phyloP scores from a whole-genome alignment of 2,113 vertebrate species.

The Bos indicus region DNA sequence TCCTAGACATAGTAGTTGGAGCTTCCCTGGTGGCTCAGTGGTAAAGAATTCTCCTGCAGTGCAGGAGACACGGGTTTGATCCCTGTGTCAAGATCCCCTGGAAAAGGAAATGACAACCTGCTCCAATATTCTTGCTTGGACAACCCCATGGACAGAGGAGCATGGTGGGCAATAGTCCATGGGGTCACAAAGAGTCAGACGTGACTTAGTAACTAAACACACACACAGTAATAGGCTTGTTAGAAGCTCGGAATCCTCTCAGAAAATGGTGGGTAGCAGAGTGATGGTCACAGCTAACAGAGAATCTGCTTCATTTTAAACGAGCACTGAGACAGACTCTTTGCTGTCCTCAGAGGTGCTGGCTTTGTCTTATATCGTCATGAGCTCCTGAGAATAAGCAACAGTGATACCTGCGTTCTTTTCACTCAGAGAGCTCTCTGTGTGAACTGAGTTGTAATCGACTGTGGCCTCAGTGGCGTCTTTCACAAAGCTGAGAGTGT shows the following conservation, averaged over 20 bases:
- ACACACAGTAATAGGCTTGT: not conserved
- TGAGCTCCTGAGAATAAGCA: not conserved
- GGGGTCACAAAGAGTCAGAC: not conserved
- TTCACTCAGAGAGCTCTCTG: not conserved
- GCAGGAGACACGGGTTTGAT: not conserved
- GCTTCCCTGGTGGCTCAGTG: not conserved
- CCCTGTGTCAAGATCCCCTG: not conserved
- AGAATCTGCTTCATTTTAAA: not conserved
- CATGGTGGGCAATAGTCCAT: not conserved
- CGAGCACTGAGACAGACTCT: not conserved
- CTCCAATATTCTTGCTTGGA: not conserved
- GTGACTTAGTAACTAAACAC: not conserved
- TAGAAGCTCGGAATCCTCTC: not conserved
- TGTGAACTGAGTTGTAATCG: not conserved
- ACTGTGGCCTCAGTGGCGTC: not conserved
- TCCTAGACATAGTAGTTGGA: not conserved
- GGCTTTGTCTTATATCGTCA: not conserved
- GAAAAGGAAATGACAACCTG: not conserved
- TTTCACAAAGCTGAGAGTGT: not conserved
- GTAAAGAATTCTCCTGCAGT: not conserved
- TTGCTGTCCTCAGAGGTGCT: not conserved
- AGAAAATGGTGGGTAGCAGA: not conserved
- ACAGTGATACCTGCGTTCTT: not conserved
- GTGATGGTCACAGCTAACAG: not conserved
- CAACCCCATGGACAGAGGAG: not conserved